Base-by-base conservation (phyloP, 1,140 invertebrate species). In the Lepidotrigona ventralis region DNA sequence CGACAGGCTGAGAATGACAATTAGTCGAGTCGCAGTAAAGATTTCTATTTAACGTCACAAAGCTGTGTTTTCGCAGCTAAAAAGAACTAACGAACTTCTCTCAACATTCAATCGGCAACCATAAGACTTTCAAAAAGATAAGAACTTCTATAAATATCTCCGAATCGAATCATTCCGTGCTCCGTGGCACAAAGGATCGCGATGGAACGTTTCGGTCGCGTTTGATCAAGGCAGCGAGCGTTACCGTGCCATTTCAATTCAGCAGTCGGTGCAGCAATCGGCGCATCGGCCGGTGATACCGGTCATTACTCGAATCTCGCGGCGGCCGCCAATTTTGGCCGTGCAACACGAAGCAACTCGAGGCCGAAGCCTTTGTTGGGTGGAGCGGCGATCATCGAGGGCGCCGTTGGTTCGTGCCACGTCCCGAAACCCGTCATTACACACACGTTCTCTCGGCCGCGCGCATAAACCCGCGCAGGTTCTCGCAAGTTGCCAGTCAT, bases 381-480 rank as follows among this genome's bases (percentile, higher is more conserved):
- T 88, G 81, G 58, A 78, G 86, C 80, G 26, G 54, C 23, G 73
- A 88, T 88, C 84, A 80, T 86, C 72, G 80, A 88, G 86, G 87
- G 89, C 86, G 86, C 84, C 84, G 60, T 73, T 86, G 87, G 87
- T 90, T 75, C 84, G 85, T 88, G 87, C 83, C 86, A 85, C 81
- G 86, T 79, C 81, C 54, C 78, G 85, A 88, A 91, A 90, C 91
- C 91, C 86, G 77, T 92, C 89, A 93, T 93, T 92, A 93, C 80
- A 79, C 85, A 84, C 85, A 86, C 89, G 90, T 87, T 88, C 88
- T 46, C 39, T 46, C 39, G 6, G 76, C 86, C 56, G 85, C 81
- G 86, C 81, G 79, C 81, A 79, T 85, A 85, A 83, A 76, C 80
- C 81, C 86, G 82, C 4, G 33, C 39, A 46, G 39, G 3, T 90